Base-by-base conservation (phyloP, 2,797 vertebrate genomes). In the Arctocebus calabarensis region DNA sequence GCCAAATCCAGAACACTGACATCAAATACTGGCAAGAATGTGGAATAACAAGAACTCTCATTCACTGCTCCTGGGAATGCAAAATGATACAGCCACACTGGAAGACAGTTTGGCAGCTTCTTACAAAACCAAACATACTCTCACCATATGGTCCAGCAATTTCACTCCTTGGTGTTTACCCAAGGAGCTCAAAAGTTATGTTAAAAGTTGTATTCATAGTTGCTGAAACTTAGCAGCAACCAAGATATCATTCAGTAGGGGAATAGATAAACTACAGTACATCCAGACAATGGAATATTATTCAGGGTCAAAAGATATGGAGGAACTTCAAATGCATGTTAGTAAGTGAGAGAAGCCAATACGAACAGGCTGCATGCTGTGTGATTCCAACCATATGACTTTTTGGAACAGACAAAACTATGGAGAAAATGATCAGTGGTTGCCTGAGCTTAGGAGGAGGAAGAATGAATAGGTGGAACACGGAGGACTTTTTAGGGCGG, bases 51-150 rank as follows among this genome's bases (percentile, higher is more conserved):
- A 43, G 64, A 81, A 16, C n/a, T 22, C 8, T 84, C 71, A 19
- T 57, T 74, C 23, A 71, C 14, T 78, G 70, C 37, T 86, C 14
- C n/a, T 83, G 55, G 57, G 57, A 66, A 73, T 73, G 12, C 62
- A 94, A 64, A 88, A 62, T 19, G 22, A 32, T 34, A 22, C 10
- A 57, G 32, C 19, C 10, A 37, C 25, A 70, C 61, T 68, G 34
- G 59, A 94, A 92, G 84, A 59, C n/a, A 92, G 12, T 74, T 73
- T 89, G 84, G 17, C 10, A 68, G 29, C 73, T 86, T 91, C 37
- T 86, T 74, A 78, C 22, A 91, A 88, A 83, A 48, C 23, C 40
- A 85, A 81, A 23, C 17, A 79, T 22, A 64, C 22, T 59, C 40
- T 79, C 86, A 48, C 27, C 19, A 5, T 68, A 19, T 16, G n/a